Conservation (phyloP, 2,888 invertebrate genomes). For the Tipula vernalis region DNA sequence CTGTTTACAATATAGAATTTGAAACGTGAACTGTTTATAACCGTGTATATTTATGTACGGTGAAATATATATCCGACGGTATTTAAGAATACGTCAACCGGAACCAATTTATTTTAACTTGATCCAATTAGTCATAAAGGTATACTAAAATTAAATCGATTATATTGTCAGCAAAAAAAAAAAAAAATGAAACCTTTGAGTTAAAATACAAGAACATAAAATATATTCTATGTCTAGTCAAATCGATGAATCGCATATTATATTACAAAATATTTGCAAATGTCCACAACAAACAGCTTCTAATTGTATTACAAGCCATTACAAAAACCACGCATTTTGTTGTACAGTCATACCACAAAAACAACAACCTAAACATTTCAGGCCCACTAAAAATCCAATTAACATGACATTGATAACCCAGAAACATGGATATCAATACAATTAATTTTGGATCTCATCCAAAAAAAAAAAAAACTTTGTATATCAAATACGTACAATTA, state of each 20-base stretch:
- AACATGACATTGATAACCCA: neutral
- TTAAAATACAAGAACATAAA: neutral
- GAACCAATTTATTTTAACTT: neutral
- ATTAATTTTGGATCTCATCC: neutral
- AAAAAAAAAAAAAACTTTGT: neutral
- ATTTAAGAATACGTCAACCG: neutral
- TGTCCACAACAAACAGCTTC: neutral
- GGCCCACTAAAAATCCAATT: neutral
- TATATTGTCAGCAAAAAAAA: neutral
- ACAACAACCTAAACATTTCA: neutral
- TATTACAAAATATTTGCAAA: neutral
- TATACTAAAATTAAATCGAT: neutral
- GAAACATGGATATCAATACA: neutral
- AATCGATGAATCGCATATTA: neutral
- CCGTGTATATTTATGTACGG: neutral
- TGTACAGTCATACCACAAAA: neutral
- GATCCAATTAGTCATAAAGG: neutral
- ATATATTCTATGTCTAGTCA: neutral
- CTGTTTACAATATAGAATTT: neutral
- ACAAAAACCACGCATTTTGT: neutral
- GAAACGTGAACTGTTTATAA: neutral
- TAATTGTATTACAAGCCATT: neutral
- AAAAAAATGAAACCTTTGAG: neutral
- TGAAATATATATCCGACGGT: neutral
- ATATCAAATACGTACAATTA: neutral